Base-by-base conservation (phyloP, 2,797 vertebrate species). In the Catostomus latipinnis region DNA sequence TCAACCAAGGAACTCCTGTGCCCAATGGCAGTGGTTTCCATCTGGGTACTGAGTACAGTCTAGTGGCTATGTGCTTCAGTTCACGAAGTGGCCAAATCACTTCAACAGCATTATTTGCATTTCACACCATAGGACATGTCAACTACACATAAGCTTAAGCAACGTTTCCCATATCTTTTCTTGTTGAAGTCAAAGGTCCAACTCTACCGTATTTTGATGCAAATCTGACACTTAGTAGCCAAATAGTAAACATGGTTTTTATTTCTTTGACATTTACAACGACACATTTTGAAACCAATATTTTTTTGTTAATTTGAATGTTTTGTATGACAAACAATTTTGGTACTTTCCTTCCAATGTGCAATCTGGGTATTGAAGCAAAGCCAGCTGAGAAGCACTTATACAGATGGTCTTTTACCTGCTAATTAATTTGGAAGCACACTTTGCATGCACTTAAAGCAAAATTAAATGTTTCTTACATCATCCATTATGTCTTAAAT, bases 381-480 rank as follows among this genome's bases (percentile, higher is more conserved):
- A 46, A 65, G 22, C 12, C 13, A 16, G 6, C 1, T 10, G 16
- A 50, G 48, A 48, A 7, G 16, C 12, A 12, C 57, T 6, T 16
- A 48, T 61, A 14, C 12, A 54, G 56, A 69, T 60, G 76, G 61
- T 69, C 56, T 16, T 61, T 22, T 14, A 78, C 67, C 76, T 53
- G 76, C 56, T 58, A 52, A 53, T 70, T 71, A 62, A 68, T 70
- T 69, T 66, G 61, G 56, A 34, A 57, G 66, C 56, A 45, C 76
- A 71, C 58, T 71, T 71, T 11, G 2, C 58, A 71, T 22, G 76
- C 67, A 71, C 48, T 63, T 63, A 54, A 78, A 10, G 49, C 22
- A 52, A 71, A 71, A 14, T 53, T 53, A 72, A 78, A 76, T 58
- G 45, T 76, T 57, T 13, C 45, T 6, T 49, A 50, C 57, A 10